phyloP scores from a whole-genome alignment of 2,888 invertebrate species.

The Strigamia crassipes region DNA sequence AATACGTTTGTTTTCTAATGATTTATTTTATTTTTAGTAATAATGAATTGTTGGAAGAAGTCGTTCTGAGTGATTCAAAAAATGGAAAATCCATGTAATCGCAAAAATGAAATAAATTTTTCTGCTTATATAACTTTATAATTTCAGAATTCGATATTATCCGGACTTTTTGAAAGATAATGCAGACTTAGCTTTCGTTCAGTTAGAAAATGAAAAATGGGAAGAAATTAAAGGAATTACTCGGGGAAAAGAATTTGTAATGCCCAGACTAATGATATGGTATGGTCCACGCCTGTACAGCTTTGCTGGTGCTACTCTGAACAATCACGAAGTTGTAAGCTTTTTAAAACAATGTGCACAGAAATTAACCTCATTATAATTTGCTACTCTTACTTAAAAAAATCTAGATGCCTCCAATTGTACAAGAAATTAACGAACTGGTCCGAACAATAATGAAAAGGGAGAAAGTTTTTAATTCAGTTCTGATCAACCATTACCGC shows the following conservation, averaged over 20 bases:
- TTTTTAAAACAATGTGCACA: not conserved
- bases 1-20: not conserved
- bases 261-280: conserved; percentile 61
- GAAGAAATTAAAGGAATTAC: conserved; percentile 1
- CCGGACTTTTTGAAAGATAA: conserved; percentile 44
- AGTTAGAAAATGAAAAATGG: conserved; percentile 36
- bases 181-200: conserved; percentile 7
- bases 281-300: conserved; percentile 61
- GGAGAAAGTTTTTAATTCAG: conserved; percentile 59
- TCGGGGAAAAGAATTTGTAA: conserved; percentile 44
- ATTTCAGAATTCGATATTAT: conserved; percentile 45
- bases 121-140: not conserved
- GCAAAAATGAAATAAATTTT: too few relatives aligned
- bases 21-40: not conserved
- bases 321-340: not conserved
- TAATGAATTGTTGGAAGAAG: not conserved
- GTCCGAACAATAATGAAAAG: not conserved
- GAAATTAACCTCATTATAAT: too few relatives aligned
- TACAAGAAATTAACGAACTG: conserved; percentile 55
- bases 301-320: conserved; percentile 56
- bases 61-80: not conserved
- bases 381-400: not conserved
- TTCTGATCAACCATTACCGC: conserved; percentile 61
- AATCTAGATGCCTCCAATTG: conserved; percentile 56
- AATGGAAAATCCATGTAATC: not conserved